Percentiles rank a stretch among this genome's conserved stretches.
These are phyloP conservation scores for Rachycentron canadum DNA, from an alignment of 2,797 vertebrate species.

Conservation along the genomic window DNA sequence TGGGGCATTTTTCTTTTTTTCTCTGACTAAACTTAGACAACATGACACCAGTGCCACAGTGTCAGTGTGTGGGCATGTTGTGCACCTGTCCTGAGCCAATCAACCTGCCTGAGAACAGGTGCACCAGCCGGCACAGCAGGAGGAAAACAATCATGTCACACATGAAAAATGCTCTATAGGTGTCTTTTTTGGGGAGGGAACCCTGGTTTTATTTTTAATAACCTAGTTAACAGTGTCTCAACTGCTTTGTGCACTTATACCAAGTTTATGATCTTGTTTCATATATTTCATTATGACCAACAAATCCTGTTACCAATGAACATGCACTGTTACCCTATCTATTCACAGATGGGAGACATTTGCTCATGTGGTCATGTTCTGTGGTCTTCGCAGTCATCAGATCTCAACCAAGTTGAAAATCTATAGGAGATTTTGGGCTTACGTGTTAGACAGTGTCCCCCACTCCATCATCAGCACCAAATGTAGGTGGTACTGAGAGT, in stretches of 20 bases:
- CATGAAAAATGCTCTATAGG: background rate
- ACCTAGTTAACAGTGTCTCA: background rate
- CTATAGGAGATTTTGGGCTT: no score
- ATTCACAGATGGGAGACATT: no score
- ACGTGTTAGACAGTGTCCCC: no score
- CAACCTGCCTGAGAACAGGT: constrained; percentile 26
- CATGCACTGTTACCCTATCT: background rate
- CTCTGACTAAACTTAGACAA: background rate
- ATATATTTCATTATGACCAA: background rate
- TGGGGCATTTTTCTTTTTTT: background rate
- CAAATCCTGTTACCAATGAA: background rate
- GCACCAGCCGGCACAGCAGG: background rate
- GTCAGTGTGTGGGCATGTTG: constrained; percentile 2
- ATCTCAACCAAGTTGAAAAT: no score
- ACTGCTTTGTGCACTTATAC: background rate
- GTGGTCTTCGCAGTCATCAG: no score
- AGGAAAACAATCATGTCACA: background rate
- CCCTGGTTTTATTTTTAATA: background rate
- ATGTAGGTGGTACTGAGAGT: no score
- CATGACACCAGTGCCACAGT: constrained; percentile 4
- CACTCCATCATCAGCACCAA: no score
- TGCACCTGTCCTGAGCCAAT: constrained; percentile 33
- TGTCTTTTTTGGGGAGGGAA: background rate
- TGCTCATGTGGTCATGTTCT: no score
- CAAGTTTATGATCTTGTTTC: background rate